Evolutionary conservation across 92 coral and sea anemone species (phyloP).

Genomic region (Micromussa lordhowensis): DNA sequence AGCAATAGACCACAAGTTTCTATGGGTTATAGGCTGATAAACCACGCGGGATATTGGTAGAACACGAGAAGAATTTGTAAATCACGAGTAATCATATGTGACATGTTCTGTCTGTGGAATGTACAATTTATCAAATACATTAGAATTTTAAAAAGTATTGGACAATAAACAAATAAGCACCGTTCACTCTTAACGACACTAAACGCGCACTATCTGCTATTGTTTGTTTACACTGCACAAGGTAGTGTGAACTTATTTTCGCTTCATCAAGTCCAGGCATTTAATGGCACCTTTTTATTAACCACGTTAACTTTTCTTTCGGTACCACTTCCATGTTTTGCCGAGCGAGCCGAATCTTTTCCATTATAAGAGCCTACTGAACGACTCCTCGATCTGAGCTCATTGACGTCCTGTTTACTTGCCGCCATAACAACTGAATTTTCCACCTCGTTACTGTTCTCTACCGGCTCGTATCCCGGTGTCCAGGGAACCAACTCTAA

Average conservation of each 20-base stretch:
- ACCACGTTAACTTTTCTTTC: not conserved
- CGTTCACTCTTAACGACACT: not conserved
- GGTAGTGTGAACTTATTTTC: not conserved
- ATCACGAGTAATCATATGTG: not conserved
- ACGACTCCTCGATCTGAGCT: not conserved
- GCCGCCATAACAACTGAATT: constrained; percentile 6
- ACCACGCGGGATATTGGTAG: too few species aligned
- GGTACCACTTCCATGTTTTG: not conserved
- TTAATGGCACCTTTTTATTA: constrained; percentile 21
- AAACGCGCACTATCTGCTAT: not conserved
- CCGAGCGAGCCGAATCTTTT: not conserved
- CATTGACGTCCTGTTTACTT: constrained; percentile 17
- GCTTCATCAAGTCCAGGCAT: constrained; percentile 47
- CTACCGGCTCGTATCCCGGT: constrained; percentile 38
- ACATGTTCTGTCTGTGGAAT: not conserved
- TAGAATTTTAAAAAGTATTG: not conserved
- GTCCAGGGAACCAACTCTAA: constrained; percentile 83
- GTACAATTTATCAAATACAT: not conserved
- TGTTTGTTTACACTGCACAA: not conserved
- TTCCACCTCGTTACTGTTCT: constrained; percentile 32
- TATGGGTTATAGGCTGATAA: too few species aligned
- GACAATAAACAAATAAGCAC: not conserved
- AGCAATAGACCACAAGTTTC: too few species aligned
- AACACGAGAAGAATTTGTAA: too few species aligned
- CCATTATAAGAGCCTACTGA: constrained; percentile 16